phyloP scores from a whole-genome alignment of 2,888 invertebrate species.

The Cremastobaeus sp. region DNA sequence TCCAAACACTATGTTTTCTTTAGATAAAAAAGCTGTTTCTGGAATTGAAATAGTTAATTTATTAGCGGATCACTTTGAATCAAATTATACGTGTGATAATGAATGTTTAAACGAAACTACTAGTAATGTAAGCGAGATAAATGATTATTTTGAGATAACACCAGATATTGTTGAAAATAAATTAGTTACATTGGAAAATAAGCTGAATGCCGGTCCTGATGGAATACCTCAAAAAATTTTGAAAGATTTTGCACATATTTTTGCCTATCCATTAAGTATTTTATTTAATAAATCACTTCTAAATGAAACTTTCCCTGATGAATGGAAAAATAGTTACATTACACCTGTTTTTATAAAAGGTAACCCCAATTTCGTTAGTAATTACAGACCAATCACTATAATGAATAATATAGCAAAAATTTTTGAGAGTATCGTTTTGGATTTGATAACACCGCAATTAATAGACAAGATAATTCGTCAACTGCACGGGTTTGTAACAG shows the following conservation, averaged over 20 bases:
- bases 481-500: slow-evolving; percentile 12
- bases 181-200: too few relatives aligned
- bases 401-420: slow-evolving; percentile 4
- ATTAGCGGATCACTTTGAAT: too few relatives aligned
- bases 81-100: too few relatives aligned
- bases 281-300: slow-evolving; percentile 7
- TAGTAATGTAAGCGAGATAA: too few relatives aligned
- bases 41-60: too few relatives aligned
- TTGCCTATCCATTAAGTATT: slow-evolving; percentile 7
- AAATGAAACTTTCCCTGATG: neutral
- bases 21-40: too few relatives aligned
- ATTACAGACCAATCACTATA: slow-evolving; percentile 33
- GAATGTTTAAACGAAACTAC: too few relatives aligned
- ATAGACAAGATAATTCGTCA: slow-evolving; percentile 8
- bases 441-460: slow-evolving; percentile 3
- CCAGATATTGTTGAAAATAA: too few relatives aligned
- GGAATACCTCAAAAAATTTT: too few relatives aligned
- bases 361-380: neutral
- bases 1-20: too few relatives aligned
- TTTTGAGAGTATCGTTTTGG: slow-evolving; percentile 18
- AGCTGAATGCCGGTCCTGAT: too few relatives aligned
- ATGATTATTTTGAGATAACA: too few relatives aligned
- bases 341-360: slow-evolving; percentile 21
- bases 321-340: slow-evolving; percentile 23
- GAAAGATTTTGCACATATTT: neutral